These are phyloP conservation scores for Osedax fenrisi DNA, from an alignment of 2,888 invertebrate genomes.

Conservation along the genomic window DNA sequence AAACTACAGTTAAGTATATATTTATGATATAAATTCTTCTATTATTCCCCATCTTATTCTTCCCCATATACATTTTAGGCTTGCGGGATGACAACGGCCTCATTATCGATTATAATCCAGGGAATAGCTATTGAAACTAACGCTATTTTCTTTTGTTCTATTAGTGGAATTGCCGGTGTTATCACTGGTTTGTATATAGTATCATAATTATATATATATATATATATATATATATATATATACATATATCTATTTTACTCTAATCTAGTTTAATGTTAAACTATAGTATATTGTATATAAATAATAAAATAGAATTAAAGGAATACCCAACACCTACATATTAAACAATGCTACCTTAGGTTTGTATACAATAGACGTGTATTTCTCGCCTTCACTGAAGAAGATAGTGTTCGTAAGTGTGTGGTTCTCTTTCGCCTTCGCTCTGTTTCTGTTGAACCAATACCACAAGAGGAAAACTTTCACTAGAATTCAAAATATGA, in stretches of 20 bases:
- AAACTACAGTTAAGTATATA: too few species aligned
- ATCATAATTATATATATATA: too few species aligned
- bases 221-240: too few species aligned
- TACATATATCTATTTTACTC: too few species aligned
- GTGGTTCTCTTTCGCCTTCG: conserved; percentile 42
- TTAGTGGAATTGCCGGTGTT: conserved; percentile 42
- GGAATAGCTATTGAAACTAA: conserved; percentile 35
- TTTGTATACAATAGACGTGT: conserved; percentile 37
- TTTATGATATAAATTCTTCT: too few species aligned
- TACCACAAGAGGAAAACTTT: conserved; percentile 27
- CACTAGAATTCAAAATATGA: background rate
- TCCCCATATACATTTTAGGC: too few species aligned
- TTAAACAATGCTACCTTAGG: conserved; percentile 41
- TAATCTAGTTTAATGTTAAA: too few species aligned
- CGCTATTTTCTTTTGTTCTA: conserved; percentile 36
- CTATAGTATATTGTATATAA: too few species aligned
- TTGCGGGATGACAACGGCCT: conserved; percentile 43
- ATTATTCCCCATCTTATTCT: too few species aligned
- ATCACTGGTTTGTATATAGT: too few species aligned
- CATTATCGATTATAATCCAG: conserved; percentile 44
- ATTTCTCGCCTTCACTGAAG: conserved; percentile 38
- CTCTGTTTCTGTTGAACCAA: conserved; percentile 40
- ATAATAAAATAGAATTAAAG: too few species aligned
- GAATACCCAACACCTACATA: too few species aligned
- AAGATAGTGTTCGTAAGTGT: conserved; percentile 44